phyloP scores from a whole-genome alignment of 2,113 vertebrate species.

The Hippocampus mohnikei region DNA sequence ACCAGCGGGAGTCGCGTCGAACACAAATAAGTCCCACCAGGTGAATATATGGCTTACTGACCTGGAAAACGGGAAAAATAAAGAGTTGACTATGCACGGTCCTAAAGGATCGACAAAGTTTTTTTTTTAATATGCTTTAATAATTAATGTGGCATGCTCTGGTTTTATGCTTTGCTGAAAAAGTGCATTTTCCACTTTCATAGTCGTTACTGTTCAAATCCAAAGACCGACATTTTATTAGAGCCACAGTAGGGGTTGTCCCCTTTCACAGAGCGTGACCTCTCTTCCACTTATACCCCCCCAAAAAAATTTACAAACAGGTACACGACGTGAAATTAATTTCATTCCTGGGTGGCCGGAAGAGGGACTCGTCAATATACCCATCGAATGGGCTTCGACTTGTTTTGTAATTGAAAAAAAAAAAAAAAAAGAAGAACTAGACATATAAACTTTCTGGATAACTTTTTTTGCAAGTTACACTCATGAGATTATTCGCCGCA shows the following conservation, averaged over 20 bases:
- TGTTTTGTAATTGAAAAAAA: background rate
- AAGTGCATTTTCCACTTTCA: slow-evolving; percentile 5
- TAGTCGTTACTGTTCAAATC: background rate
- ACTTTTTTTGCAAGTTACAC: background rate
- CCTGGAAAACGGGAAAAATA: slow-evolving; percentile 5
- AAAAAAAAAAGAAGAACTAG: no score
- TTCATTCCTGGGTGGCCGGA: background rate
- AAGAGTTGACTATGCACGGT: background rate
- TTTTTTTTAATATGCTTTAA: slow-evolving; percentile 2
- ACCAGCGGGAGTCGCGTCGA: background rate
- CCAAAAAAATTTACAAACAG: no score
- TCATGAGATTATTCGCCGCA: background rate
- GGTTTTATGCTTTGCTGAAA: slow-evolving; percentile 7
- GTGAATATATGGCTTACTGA: slow-evolving; percentile 10
- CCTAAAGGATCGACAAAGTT: slow-evolving; percentile 5
- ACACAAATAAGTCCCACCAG: slow-evolving; percentile 5
- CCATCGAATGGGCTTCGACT: background rate
- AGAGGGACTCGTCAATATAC: background rate
- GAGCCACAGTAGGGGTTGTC: background rate
- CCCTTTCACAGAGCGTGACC: background rate
- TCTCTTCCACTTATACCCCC: background rate
- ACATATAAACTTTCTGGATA: background rate
- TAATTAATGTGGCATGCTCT: slow-evolving; percentile 7
- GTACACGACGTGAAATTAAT: background rate
- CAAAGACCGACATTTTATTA: background rate